Base-by-base conservation (phyloP, 2,888 invertebrate species). In the Parnassius glacialis region DNA sequence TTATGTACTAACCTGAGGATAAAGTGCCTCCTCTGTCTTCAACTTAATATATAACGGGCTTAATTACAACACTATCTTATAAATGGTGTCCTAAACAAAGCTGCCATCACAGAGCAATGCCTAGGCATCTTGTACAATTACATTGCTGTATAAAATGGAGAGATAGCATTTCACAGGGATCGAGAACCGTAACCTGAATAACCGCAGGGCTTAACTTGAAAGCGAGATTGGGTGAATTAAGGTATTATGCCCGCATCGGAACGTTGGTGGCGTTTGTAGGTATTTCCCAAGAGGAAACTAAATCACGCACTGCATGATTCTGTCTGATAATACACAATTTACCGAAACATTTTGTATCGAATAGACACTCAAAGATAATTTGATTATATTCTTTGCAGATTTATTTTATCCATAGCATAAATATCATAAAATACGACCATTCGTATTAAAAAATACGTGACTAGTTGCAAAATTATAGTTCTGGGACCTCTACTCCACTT, bases 241-340 rank as follows among this genome's bases (percentile, higher is more conserved):
- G 84, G 69, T 81, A 85, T 86, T 81, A 85, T 80, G 62, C 52
- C 84, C 82, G 82, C 83, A 83, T 83, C 83, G 80, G 71, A 78
- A 73, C 73, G 74, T 77, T 73, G 76, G 72, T 68, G 74, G 75
- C 75, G 72, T 74, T 78, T 75, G 70, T 70, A 78, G 79, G 81
- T 83, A 88, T 89, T 88, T 88, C 90, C 88, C 89, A 70, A 68
- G 84, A 80, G 88, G 74, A 74, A 74, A 74, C 79, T 88, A 90
- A 87, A 89, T 89, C 86, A 87, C 84, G 81, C 80, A 80, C 82
- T 85, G 85, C 85, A 84, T 79, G 83, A 81, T 75, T 78, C 76
- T 75, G 70, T 74, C 75, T 75, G 76, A 69, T 73, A 75, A 75
- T 74, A 65, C 52, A 55, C 53, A 44, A 54, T 58, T 58, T 54